Percentiles rank a stretch among this genome's conserved stretches.
Evolutionary conservation across 1,140 invertebrate species (phyloP).

Genomic region (Mycetomoellerius zeteki): DNA sequence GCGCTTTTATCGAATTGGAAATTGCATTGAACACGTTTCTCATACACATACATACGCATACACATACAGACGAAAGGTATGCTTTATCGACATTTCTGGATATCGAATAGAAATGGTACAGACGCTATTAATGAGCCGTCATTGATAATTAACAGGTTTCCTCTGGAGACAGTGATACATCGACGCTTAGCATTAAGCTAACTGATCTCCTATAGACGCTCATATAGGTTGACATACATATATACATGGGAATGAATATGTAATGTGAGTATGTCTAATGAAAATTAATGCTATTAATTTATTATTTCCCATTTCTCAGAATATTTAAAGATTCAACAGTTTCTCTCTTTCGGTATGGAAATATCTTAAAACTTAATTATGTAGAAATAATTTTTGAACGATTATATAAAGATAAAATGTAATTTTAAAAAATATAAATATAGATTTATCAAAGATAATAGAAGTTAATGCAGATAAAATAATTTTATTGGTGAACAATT

Average conservation of each 20-base stretch:
- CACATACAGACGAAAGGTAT: constrained; percentile 1
- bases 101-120: constrained; percentile 48
- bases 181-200: constrained; percentile 15
- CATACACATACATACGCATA: too few relatives aligned
- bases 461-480: not conserved
- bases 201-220: constrained; percentile 23
- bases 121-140: constrained; percentile 44
- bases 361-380: not conserved
- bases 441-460: not conserved
- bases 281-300: constrained; percentile 23
- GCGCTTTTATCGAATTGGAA: constrained; percentile 39
- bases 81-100: constrained; percentile 34
- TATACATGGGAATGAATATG: not conserved
- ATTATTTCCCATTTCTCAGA: not conserved
- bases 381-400: not conserved
- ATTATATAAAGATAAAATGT: not conserved
- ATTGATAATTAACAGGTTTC: constrained; percentile 43
- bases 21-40: constrained; percentile 14
- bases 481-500: constrained; percentile 1
- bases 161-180: constrained; percentile 34
- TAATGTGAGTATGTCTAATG: not conserved
- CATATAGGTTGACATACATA: not conserved
- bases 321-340: not conserved
- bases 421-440: not conserved
- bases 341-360: not conserved